Percentiles rank a stretch among this genome's conserved stretches.
phyloP scores from a whole-genome alignment of 2,797 vertebrate species.

The Clarias pachynema region DNA sequence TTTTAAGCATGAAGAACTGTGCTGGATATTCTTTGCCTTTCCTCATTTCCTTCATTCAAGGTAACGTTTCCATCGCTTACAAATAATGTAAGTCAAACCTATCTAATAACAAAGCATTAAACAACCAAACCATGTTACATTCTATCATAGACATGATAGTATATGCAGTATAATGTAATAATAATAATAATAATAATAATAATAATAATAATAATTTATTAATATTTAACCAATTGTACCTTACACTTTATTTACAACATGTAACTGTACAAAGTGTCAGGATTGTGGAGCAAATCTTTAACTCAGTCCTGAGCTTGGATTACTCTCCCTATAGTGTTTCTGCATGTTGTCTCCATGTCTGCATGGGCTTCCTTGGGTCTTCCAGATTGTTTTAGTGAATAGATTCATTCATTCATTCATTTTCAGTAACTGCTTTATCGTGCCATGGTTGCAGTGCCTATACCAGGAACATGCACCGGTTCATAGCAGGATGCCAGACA shows the following conservation, averaged over 20 bases:
- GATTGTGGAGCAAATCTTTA: too few species aligned
- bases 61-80: constrained; percentile 34
- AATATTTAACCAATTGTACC: background rate
- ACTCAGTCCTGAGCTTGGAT: background rate
- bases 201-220: background rate
- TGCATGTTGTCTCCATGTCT: background rate
- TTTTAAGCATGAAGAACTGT: constrained; percentile 45
- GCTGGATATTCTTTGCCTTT: constrained; percentile 44
- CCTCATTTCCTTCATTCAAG: constrained; percentile 39
- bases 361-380: background rate
- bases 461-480: background rate
- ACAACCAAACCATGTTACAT: background rate
- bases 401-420: background rate
- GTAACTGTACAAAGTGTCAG: background rate
- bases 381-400: background rate
- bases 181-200: background rate
- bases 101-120: background rate
- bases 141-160: background rate
- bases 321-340: background rate
- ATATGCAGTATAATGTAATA: background rate
- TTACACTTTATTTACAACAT: background rate
- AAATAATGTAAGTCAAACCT: background rate
- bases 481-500: background rate
- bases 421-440: background rate
- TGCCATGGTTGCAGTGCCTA: background rate